These are phyloP conservation scores for Eristalinus sepulchralis DNA, from an alignment of 2,888 invertebrate genomes.

Conservation along the genomic window DNA sequence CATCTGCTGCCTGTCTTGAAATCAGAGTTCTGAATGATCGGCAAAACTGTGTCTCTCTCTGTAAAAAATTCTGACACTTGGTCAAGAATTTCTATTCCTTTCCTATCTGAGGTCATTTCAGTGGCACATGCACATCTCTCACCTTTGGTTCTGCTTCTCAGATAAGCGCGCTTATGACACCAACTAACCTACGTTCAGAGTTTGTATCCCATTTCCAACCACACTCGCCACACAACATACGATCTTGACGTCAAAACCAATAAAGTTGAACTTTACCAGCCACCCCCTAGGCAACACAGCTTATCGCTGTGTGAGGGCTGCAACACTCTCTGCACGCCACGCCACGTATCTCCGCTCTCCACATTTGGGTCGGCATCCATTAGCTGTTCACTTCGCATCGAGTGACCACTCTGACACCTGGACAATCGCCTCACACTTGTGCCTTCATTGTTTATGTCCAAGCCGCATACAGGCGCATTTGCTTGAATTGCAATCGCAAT, in stretches of 20 bases:
- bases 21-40: no score
- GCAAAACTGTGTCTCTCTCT: no score
- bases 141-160: no score
- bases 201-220: no score
- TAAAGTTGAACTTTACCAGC: background rate
- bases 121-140: no score
- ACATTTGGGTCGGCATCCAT: background rate
- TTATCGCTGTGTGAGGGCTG: background rate
- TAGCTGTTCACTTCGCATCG: background rate
- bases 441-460: constrained; percentile 43
- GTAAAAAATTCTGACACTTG: no score
- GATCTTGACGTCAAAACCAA: background rate
- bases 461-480: background rate
- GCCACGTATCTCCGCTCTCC: background rate
- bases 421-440: constrained; percentile 21
- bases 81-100: no score
- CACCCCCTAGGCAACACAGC: background rate
- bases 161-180: no score
- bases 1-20: no score
- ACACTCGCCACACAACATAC: background rate
- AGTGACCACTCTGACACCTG: constrained; percentile 37
- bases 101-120: no score
- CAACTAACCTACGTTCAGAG: no score
- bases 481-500: constrained; percentile 30
- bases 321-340: background rate